These are phyloP conservation scores for Campopleginae sp. DNA, from an alignment of 2,888 invertebrate species.

Conservation along the genomic window DNA sequence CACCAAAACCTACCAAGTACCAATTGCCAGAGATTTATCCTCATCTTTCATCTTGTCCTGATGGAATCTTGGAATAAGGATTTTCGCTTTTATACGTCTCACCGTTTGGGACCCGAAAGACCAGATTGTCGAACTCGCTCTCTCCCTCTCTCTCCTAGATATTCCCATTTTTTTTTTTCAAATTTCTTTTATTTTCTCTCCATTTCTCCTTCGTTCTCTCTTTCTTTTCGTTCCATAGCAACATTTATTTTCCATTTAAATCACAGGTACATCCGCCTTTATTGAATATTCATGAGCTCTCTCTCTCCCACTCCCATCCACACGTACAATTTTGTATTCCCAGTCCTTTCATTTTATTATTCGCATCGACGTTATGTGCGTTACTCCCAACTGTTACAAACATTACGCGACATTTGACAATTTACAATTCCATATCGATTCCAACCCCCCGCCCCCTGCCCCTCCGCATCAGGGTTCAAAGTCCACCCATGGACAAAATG, in stretches of 20 bases:
- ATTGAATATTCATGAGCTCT: slow-evolving; percentile 48
- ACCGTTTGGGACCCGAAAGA: slow-evolving; percentile 24
- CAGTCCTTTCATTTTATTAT: slow-evolving; percentile 30
- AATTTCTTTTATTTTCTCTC: background rate
- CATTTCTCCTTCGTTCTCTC: slow-evolving; percentile 9
- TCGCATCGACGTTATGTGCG: slow-evolving; percentile 15
- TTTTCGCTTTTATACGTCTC: slow-evolving; percentile 55
- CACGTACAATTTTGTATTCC: slow-evolving; percentile 17
- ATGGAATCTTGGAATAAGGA: slow-evolving; percentile 53
- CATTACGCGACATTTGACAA: slow-evolving; percentile 3
- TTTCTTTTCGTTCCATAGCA: background rate
- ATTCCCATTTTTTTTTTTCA: background rate
- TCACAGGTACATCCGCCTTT: slow-evolving; percentile 26
- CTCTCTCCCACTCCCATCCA: background rate
- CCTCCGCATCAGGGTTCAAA: background rate
- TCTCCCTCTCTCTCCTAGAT: slow-evolving; percentile 29
- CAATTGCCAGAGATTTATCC: slow-evolving; percentile 55
- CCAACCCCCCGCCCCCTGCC: too few species aligned
- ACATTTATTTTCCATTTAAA: slow-evolving; percentile 50
- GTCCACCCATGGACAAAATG: background rate
- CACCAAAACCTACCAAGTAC: slow-evolving; percentile 14
- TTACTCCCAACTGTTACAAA: slow-evolving; percentile 15
- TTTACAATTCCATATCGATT: slow-evolving; percentile 15
- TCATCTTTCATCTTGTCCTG: slow-evolving; percentile 58
- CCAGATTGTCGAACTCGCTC: slow-evolving; percentile 55